Percentiles rank a stretch among this genome's conserved stretches.
phyloP scores from a whole-genome alignment of 2,113 vertebrate genomes.

The Litocranius walleri region DNA sequence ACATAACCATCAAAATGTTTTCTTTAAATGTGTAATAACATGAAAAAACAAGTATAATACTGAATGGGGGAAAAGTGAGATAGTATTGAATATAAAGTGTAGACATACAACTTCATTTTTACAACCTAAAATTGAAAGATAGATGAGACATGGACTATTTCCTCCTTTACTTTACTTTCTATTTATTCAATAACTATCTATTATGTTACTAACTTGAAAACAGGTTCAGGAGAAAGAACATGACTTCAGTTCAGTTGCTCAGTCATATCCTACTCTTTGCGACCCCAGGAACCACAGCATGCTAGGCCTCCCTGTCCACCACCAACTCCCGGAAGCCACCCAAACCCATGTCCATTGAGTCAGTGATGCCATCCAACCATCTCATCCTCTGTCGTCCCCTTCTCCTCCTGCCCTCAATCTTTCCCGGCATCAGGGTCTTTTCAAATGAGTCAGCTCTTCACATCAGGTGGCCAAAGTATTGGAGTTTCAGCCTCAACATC shows the following conservation, averaged over 20 bases:
- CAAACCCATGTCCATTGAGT: no score
- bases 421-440: no score
- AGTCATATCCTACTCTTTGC: no score
- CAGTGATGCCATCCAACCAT: no score
- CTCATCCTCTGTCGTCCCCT: no score
- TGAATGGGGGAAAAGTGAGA: neutral
- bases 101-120: neutral
- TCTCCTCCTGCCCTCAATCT: no score
- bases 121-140: neutral
- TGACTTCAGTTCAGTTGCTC: neutral
- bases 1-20: neutral
- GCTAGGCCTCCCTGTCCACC: no score
- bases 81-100: neutral
- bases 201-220: constrained; percentile 6
- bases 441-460: no score
- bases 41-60: neutral
- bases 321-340: no score
- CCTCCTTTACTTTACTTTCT: neutral
- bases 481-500: no score
- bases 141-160: neutral
- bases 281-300: no score
- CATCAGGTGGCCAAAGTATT: no score
- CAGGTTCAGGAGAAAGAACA: neutral
- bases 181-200: neutral
- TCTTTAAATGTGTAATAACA: neutral